Base-by-base conservation (phyloP, 2,113 vertebrate genomes). In the Kryptolebias marmoratus region DNA sequence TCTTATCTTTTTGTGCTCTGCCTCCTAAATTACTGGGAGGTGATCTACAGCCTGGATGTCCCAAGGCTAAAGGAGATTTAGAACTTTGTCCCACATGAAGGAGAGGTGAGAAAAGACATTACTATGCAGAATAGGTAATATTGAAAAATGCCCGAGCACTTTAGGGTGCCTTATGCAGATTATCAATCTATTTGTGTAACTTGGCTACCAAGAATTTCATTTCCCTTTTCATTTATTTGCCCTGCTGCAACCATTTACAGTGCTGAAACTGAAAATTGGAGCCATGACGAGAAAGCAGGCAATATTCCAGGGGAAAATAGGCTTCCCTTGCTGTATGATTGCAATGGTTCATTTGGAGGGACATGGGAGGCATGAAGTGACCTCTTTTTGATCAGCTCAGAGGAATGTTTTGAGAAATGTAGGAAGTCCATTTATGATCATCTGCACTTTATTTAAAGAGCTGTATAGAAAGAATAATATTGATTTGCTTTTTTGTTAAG, bases 181-280 rank as follows among this genome's bases (percentile, higher is more conserved):
- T 92, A 93, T 93, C 87, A 91, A 90, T 94, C 88, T 91, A 92
- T 91, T 93, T 92, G 89, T 86, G 84, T 89, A 91, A 88, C 86
- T 90, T 93, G 86, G 82, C 87, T 85, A 73, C 88, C 81, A 74
- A 81, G 87, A 89, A 91, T 91, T 92, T 91, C 77, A 91, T 93
- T 92, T 92, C 84, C 85, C 77, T 79, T 85, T 89, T 89, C 76
- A 87, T 90, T 91, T 90, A 92, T 90, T 90, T 89, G 87, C 89
- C 86, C 88, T 82, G 85, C 88, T 88, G 83, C 83, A 73, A 79
- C 82, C 68, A 75, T 90, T 91, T 79, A 91, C 87, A 81, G 80
- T 73, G 71, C 81, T 64, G 56, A 87, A 92, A 89, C 84, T 73
- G 82, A 81, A 90, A 89, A 90, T 85, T 88, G 82, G 68, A 90